Percentiles rank a stretch among this genome's conserved stretches.
phyloP scores from a whole-genome alignment of 2,797 vertebrate genomes.

The Premnoplex brunnescens region DNA sequence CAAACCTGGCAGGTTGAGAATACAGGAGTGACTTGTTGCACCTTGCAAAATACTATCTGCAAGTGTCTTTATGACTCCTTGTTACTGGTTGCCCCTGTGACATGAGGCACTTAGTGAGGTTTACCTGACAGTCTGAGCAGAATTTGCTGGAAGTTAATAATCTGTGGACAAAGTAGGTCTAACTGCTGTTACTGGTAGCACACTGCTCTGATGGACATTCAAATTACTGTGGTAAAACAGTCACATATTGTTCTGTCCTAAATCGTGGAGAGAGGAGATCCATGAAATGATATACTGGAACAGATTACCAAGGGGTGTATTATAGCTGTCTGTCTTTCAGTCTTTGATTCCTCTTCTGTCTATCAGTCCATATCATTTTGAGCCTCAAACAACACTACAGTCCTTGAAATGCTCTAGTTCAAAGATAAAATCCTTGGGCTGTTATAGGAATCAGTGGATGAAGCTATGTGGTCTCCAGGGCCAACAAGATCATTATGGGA shows the following conservation, averaged over 20 bases:
- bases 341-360: neutral
- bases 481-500: neutral
- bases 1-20: neutral
- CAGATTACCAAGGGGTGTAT: neutral
- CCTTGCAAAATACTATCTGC: neutral
- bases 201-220: neutral
- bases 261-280: neutral
- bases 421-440: neutral
- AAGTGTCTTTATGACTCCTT: neutral
- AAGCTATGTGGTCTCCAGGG: neutral
- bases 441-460: neutral
- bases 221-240: neutral
- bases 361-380: neutral
- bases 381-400: neutral
- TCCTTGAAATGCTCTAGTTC: neutral
- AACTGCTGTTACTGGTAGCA: neutral
- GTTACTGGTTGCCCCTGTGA: neutral
- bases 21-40: neutral
- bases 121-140: neutral
- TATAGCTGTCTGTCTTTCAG: neutral
- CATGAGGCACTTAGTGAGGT: neutral
- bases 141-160: neutral
- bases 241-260: neutral
- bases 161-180: neutral
- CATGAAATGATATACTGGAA: neutral